Percentiles rank a stretch among this genome's conserved stretches.
These are phyloP conservation scores for Rhagium mordax DNA, from an alignment of 2,888 invertebrate species.

Conservation along the genomic window DNA sequence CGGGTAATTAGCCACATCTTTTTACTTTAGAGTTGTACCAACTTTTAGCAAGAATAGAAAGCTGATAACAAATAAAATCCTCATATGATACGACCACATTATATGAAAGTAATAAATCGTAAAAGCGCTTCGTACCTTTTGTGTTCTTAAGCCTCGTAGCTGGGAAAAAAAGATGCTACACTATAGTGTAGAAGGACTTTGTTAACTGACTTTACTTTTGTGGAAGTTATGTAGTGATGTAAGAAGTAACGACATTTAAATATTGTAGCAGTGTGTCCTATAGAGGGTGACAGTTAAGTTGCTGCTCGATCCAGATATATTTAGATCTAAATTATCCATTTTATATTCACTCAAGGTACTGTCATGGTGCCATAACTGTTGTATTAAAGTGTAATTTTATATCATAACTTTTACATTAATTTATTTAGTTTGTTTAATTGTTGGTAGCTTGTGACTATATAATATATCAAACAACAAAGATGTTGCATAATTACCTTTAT, in stretches of 20 bases:
- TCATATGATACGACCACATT: too few relatives aligned
- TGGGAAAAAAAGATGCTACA: background rate
- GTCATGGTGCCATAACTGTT: background rate
- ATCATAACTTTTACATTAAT: background rate
- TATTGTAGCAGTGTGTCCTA: slow-evolving; percentile 11
- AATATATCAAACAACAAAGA: too few relatives aligned
- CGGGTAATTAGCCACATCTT: too few relatives aligned
- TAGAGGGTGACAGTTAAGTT: slow-evolving; percentile 12
- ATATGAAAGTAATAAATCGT: background rate
- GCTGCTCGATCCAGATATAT: slow-evolving; percentile 12
- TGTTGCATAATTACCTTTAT: too few relatives aligned
- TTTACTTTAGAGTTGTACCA: too few relatives aligned
- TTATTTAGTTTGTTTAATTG: too few relatives aligned
- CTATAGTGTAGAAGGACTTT: slow-evolving; percentile 1
- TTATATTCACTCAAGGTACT: slow-evolving; percentile 12
- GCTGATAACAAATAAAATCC: too few relatives aligned
- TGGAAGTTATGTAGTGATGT: slow-evolving; percentile 2
- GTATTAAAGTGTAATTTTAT: background rate
- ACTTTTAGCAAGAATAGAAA: too few relatives aligned
- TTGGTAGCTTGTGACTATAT: too few relatives aligned
- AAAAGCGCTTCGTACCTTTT: background rate
- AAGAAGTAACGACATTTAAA: slow-evolving; percentile 16
- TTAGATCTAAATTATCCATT: slow-evolving; percentile 14
- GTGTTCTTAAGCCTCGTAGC: background rate
- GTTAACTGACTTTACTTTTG: slow-evolving; percentile 1